Percentiles rank a stretch among this genome's conserved stretches.
Evolutionary conservation across 2,797 vertebrate genomes (phyloP).

Genomic region (Silurus lanzhouensis): DNA sequence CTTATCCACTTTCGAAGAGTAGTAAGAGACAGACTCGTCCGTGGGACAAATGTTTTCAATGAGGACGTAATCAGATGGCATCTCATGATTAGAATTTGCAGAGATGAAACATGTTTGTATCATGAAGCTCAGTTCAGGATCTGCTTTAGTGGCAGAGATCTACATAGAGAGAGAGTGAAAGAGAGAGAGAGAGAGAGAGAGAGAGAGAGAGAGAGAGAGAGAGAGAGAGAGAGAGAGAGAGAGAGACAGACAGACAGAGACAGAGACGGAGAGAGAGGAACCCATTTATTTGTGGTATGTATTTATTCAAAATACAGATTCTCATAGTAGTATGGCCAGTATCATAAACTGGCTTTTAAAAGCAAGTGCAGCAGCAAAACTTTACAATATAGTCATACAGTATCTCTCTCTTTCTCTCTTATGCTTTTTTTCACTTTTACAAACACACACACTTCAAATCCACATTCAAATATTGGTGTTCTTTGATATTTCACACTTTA

Average conservation of each 20-base stretch:
- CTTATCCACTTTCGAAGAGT: slow-evolving; percentile 72
- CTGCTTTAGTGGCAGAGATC: slow-evolving; percentile 83
- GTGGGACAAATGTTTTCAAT: slow-evolving; percentile 94
- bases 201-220: no score
- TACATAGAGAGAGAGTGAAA: slow-evolving; percentile 50
- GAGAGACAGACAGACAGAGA: no score
- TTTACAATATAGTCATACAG: neutral
- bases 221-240: no score
- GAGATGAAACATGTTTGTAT: slow-evolving; percentile 91
- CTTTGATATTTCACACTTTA: neutral
- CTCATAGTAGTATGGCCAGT: neutral
- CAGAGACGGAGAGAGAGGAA: no score
- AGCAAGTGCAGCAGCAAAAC: neutral
- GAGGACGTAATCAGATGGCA: slow-evolving; percentile 80
- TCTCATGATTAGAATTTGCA: slow-evolving; percentile 75
- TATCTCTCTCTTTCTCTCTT: neutral
- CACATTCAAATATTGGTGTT: neutral
- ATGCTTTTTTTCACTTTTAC: no score
- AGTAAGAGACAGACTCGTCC: slow-evolving; percentile 85
- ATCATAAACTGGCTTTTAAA: neutral
- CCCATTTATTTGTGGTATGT: no score
- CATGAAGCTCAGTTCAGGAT: slow-evolving; percentile 86
- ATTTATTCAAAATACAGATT: neutral
- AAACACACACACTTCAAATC: neutral
- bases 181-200: no score